Base-by-base conservation (phyloP, 1,140 invertebrate genomes). In the Zaprionus davidi region DNA sequence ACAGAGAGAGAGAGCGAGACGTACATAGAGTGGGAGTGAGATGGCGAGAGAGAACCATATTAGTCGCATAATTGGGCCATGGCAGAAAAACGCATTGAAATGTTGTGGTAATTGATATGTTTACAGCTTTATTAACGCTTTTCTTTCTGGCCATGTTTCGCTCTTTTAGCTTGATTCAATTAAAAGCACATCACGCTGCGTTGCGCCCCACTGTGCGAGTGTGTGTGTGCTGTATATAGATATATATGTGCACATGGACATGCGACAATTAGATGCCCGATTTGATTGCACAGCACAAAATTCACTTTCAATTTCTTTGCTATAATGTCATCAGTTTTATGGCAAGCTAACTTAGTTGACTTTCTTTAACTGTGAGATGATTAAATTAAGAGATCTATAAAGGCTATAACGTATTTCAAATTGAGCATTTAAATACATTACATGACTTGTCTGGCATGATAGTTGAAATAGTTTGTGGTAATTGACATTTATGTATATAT, bases 61-160 rank as follows among this genome's bases (percentile, higher is more conserved):
- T 71, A 57, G 22, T 22, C 31, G 58, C 67, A 80, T 87, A 85
- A 85, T 85, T 85, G 82, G 83, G 82, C 71, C 82, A 85, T 46
- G 73, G 65, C 68, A 65, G 58, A 17, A 62, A 69, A 65, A 69
- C 62, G 62, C 71, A 76, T 58, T 75, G 81, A 65, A 77, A 79
- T 81, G 80, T 78, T 65, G 49, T 13, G 9, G 82, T 87, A 86
- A 86, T 86, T 82, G 82, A 86, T 86, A 86, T 87, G 83, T 86
- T 86, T 86, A 86, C 82, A 87, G 82, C 82, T 87, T 63, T 76
- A 86, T 86, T 87, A 82, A 71, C 68, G 71, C 60, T 64, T 63
- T 46, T 41, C 34, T 12, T 44, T 38, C 7, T 38, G 17, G 31
- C 20, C 51, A 15, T 12, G 22, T 76, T 76, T 66, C 44, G 69